Percentiles rank a stretch among this genome's conserved stretches.
Evolutionary conservation across 2,113 vertebrate species (phyloP).

Genomic region (Tor tambroides): DNA sequence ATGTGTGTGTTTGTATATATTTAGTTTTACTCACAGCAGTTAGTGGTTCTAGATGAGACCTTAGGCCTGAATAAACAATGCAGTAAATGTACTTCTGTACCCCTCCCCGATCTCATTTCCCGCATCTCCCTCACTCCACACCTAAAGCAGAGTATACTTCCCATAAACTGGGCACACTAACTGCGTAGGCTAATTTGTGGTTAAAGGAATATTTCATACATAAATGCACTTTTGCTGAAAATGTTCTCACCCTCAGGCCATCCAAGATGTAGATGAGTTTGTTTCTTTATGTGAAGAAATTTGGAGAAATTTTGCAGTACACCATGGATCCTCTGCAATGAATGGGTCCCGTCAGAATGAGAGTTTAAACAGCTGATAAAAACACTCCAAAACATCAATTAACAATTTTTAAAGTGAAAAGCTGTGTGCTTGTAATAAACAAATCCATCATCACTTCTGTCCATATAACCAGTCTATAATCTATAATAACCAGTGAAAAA

Average conservation of each 20-base stretch:
- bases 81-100: conserved; percentile 65
- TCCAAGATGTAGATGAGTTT: not conserved
- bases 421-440: not conserved
- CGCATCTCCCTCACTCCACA: conserved; percentile 41
- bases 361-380: not conserved
- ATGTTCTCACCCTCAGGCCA: not conserved
- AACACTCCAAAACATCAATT: not conserved
- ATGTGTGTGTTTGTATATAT: not conserved
- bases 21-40: conserved; percentile 66
- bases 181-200: not conserved
- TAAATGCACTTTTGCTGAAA: not conserved
- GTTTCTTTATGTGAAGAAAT: not conserved
- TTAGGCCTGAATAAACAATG: conserved; percentile 70
- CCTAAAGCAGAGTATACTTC: conserved; percentile 14
- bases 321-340: not conserved
- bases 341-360: not conserved
- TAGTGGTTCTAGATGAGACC: conserved; percentile 63
- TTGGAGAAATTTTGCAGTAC: not conserved
- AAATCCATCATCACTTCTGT: not conserved
- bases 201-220: not conserved
- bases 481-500: not conserved
- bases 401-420: not conserved
- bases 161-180: not conserved
- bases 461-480: not conserved
- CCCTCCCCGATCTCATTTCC: conserved; percentile 67